These are phyloP conservation scores for Pammene aurita DNA, from an alignment of 2,888 invertebrate genomes.

Conservation along the genomic window DNA sequence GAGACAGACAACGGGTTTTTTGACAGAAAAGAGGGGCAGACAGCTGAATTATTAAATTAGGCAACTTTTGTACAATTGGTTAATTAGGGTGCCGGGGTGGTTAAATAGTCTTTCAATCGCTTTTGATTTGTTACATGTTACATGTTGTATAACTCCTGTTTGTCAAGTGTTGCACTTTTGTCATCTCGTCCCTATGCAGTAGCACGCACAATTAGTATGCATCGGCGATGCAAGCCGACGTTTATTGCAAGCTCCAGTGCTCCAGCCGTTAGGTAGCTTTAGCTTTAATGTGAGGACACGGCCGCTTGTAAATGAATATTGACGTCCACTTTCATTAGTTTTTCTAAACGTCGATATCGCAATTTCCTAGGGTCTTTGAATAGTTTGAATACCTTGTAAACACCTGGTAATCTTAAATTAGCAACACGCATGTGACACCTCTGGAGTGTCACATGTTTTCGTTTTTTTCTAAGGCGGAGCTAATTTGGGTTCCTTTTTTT, in stretches of 20 bases:
- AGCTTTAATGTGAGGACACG: constrained; percentile 42
- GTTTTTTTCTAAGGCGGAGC: neutral
- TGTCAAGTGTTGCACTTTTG: constrained; percentile 15
- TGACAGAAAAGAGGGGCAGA: too few relatives aligned
- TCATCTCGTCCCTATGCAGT: constrained; percentile 52
- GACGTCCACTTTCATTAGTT: constrained; percentile 18
- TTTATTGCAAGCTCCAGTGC: constrained; percentile 61
- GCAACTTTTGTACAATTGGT: too few relatives aligned
- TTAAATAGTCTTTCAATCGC: too few relatives aligned
- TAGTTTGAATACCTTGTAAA: neutral
- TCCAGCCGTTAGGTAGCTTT: constrained; percentile 60
- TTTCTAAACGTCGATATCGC: constrained; percentile 6
- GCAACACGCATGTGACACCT: too few relatives aligned
- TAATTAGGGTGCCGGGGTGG: too few relatives aligned
- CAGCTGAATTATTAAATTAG: too few relatives aligned
- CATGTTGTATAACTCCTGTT: neutral
- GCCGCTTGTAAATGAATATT: constrained; percentile 39
- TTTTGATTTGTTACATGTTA: too few relatives aligned
- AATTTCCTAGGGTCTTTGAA: neutral
- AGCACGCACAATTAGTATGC: constrained; percentile 70
- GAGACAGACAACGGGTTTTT: too few relatives aligned
- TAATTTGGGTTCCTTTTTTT: too few relatives aligned
- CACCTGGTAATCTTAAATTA: neutral
- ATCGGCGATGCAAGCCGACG: constrained; percentile 59
- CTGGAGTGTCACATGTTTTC: too few relatives aligned